Evolutionary conservation across 2,888 invertebrate species (phyloP), one percentile per base, ranked within the genome.

Genomic region (Erebia ligea): DNA sequence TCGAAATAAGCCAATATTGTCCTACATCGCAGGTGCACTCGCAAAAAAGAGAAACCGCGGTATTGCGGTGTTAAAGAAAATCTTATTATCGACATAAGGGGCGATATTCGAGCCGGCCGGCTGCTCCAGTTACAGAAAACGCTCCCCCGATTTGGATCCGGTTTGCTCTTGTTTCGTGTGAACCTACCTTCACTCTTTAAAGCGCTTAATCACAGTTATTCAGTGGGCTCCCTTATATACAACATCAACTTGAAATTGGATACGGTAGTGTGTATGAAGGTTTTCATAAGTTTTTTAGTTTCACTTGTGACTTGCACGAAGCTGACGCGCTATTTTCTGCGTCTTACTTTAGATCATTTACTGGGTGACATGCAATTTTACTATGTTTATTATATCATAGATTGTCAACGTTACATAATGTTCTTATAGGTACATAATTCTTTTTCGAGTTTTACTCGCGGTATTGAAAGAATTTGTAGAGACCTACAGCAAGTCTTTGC

Each of bases 71-170:
- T 82, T 85, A 89, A 91, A 89, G 89, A 92, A 92, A 92, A 91
- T 89, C 87, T 89, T 91, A 91, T 89, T 89, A 90, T 90, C 89
- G 88, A 86, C 87, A 82, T 87, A 89, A 90, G 91, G 92, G 90
- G 88, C 91, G 91, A 91, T 86, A 92, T 89, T 88, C 88, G 91
- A 92, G 89, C 84, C 87, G 85, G 80, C 82, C 80, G 86, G 79
- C 82, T 91, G 92, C 92, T 92, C 92, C 91, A 92, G 91, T 93
- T 92, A 89, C 91, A 86, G 88, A 86, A 86, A 88, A 86, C 86
- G 86, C 86, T 87, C 90, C 90, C 89, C 85, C 79, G 85, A 85
- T 87, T 88, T 84, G 88, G 84, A 92, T 91, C 92, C 92, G 92
- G 92, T 91, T 91, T 83, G 85, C 82, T 89, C 87, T 85, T 82